Evolutionary conservation across 2,797 vertebrate species (phyloP).

Genomic region (Diplodus sargus): DNA sequence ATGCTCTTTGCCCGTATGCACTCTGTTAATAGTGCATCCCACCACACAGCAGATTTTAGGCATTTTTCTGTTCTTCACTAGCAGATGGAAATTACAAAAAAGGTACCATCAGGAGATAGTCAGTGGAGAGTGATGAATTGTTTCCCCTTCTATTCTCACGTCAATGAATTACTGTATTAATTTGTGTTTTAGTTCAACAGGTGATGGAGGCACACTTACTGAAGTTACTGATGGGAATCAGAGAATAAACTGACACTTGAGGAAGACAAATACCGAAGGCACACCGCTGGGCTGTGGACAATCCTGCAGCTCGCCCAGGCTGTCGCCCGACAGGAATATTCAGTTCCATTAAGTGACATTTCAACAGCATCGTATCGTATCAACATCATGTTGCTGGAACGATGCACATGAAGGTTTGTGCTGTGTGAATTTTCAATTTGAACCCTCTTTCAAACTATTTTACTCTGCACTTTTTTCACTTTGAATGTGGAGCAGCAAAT

Average conservation of each 20-base stretch:
- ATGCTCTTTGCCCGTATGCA: too few species aligned
- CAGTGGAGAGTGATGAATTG: too few species aligned
- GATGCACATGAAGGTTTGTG: constrained; percentile 33
- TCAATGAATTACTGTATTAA: background rate
- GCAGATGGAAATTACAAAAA: too few species aligned
- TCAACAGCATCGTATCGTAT: constrained; percentile 6
- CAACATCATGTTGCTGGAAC: background rate
- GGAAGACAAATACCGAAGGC: constrained; percentile 12
- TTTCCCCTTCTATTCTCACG: background rate
- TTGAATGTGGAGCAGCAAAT: background rate
- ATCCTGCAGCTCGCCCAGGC: constrained; percentile 44
- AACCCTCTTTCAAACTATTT: background rate
- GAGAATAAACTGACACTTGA: constrained; percentile 84
- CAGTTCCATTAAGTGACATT: background rate
- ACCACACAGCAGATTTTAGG: background rate
- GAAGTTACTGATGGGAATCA: constrained; percentile 94
- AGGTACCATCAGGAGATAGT: too few species aligned
- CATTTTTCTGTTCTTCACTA: background rate
- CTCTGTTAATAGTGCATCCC: too few species aligned
- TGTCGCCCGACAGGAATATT: constrained; percentile 13
- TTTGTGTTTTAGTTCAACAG: constrained; percentile 91
- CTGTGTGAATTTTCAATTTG: constrained; percentile 20
- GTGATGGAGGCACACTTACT: constrained; percentile 96
- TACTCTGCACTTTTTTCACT: constrained; percentile 26
- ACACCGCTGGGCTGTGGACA: constrained; percentile 43